These are phyloP conservation scores for Thunnus albacares DNA, from an alignment of 2,797 vertebrate genomes.

Conservation along the genomic window DNA sequence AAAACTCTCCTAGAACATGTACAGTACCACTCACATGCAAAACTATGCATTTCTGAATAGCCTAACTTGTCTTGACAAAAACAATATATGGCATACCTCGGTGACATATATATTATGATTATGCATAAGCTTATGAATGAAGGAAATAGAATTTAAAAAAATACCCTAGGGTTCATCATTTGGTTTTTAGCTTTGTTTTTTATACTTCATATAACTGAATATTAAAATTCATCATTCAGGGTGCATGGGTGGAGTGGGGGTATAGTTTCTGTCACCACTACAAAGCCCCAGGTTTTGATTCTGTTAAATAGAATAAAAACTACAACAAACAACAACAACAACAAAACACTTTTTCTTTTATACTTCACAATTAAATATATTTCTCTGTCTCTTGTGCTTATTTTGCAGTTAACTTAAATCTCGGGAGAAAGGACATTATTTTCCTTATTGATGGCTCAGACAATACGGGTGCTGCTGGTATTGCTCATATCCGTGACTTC, in stretches of 20 bases:
- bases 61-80: too few species aligned
- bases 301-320: neutral
- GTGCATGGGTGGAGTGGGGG: too few species aligned
- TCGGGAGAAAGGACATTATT: constrained; percentile 91
- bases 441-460: constrained; percentile 96
- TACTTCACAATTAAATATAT: neutral
- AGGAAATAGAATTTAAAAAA: too few species aligned
- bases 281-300: neutral
- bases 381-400: constrained; percentile 4
- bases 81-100: too few species aligned
- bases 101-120: too few species aligned
- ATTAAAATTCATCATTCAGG: neutral
- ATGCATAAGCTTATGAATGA: too few species aligned
- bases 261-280: neutral
- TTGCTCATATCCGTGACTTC: constrained; percentile 94
- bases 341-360: neutral
- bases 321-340: neutral
- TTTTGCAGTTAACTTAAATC: constrained; percentile 63
- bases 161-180: neutral
- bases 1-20: too few species aligned
- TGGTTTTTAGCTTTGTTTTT: neutral
- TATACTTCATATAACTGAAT: neutral
- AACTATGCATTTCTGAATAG: too few species aligned
- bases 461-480: constrained; percentile 75
- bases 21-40: too few species aligned